Evolutionary conservation across 2,888 invertebrate genomes (phyloP).

Genomic region (Oscheius myriophilus): DNA sequence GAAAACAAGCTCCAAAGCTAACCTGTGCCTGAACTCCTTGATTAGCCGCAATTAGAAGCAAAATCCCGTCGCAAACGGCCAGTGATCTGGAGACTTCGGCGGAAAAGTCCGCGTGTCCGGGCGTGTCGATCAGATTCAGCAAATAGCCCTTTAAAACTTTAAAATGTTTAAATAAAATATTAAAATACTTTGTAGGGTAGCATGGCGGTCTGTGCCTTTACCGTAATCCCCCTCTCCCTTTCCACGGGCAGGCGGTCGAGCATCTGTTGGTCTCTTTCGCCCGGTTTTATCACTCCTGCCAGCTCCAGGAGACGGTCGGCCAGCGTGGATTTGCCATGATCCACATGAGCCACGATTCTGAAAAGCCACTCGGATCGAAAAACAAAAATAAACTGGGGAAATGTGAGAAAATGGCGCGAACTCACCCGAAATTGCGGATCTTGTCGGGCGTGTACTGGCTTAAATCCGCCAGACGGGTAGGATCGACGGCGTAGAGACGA

Average conservation of each 20-base stretch:
- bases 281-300: slow-evolving; percentile 76
- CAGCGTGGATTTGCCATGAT: slow-evolving; percentile 96
- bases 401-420: not conserved
- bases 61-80: slow-evolving; percentile 91
- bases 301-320: slow-evolving; percentile 93
- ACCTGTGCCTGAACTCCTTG: slow-evolving; percentile 73
- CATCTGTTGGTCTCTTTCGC: slow-evolving; percentile 40
- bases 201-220: slow-evolving; percentile 95
- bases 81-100: slow-evolving; percentile 84
- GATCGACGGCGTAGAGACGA: slow-evolving; percentile 31
- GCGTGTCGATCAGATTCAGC: slow-evolving; percentile 94
- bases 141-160: slow-evolving; percentile 50
- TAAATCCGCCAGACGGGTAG: slow-evolving; percentile 39
- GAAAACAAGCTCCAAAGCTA: not conserved
- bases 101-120: slow-evolving; percentile 92
- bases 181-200: slow-evolving; percentile 77
- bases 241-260: slow-evolving; percentile 79
- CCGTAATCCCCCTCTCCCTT: slow-evolving; percentile 94
- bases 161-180: slow-evolving; percentile 7
- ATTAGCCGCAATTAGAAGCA: slow-evolving; percentile 93
- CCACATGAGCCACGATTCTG: slow-evolving; percentile 96
- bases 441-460: slow-evolving; percentile 56
- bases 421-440: slow-evolving; percentile 83
- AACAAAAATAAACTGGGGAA: not conserved
- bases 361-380: slow-evolving; percentile 74